Conservation (phyloP, 2,797 vertebrate genomes). For the Hippoglossus hippoglossus region DNA sequence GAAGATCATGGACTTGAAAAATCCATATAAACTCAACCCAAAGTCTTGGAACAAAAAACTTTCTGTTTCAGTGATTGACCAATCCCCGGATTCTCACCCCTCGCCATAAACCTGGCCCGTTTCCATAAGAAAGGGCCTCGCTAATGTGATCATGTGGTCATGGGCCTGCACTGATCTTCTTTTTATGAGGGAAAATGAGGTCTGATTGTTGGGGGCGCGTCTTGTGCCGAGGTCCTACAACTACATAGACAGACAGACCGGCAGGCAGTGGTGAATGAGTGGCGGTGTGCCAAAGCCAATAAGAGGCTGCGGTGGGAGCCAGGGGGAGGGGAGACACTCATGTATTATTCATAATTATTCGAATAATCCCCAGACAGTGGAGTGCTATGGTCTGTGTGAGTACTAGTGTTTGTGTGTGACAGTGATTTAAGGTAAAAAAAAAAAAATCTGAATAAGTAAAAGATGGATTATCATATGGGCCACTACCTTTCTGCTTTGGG, state of each 20-base stretch:
- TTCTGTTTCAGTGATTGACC: constrained; percentile 39
- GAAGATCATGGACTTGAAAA: constrained; percentile 3
- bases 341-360: constrained; percentile 88
- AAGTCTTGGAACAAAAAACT: constrained; percentile 38
- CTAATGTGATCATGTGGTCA: constrained; percentile 84
- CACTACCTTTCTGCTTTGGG: constrained; percentile 7
- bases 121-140: constrained; percentile 78
- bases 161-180: constrained; percentile 73
- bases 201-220: constrained; percentile 83
- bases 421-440: constrained; percentile 48
- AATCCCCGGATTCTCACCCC: constrained; percentile 33
- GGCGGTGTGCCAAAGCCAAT: constrained; percentile 87
- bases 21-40: not conserved
- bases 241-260: constrained; percentile 57
- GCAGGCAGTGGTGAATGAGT: constrained; percentile 76
- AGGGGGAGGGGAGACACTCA: constrained; percentile 84
- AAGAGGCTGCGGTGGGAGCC: constrained; percentile 80
- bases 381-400: constrained; percentile 63
- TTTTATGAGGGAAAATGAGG: constrained; percentile 81
- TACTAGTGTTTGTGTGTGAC: constrained; percentile 49
- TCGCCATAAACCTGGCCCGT: constrained; percentile 52
- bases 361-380: constrained; percentile 81
- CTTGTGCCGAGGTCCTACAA: constrained; percentile 69
- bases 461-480: constrained; percentile 21
- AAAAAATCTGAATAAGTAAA: constrained; percentile 19